Conservation (phyloP, 2,113 vertebrate species). For the Anhinga anhinga region DNA sequence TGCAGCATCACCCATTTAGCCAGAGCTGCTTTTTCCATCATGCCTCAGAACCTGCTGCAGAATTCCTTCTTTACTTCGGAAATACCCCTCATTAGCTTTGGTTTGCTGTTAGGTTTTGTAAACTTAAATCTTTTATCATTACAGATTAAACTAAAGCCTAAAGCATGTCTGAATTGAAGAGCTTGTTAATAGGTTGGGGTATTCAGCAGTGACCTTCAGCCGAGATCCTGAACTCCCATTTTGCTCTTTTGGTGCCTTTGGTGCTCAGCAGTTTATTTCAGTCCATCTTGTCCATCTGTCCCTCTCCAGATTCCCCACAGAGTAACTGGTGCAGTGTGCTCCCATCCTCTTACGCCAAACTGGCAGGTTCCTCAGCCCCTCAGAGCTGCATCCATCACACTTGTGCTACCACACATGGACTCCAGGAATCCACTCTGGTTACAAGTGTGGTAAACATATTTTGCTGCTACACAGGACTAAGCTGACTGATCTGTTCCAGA, state of each 20-base stretch:
- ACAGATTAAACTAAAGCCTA: not conserved
- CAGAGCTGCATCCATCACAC: not conserved
- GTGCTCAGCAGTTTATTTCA: not conserved
- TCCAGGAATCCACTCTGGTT: not conserved
- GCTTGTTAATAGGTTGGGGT: not conserved
- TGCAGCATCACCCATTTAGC: not conserved
- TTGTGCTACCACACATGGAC: fast-evolving
- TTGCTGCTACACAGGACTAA: not conserved
- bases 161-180: not conserved
- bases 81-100: too few species aligned
- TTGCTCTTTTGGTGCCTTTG: too few species aligned
- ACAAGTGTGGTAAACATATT: not conserved
- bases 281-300: not conserved
- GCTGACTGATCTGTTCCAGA: not conserved
- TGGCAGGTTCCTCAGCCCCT: not conserved
- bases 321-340: fast-evolving
- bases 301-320: too few species aligned
- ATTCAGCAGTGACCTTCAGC: not conserved
- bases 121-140: not conserved
- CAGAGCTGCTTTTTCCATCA: too few species aligned
- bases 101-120: not conserved
- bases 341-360: fast-evolving
- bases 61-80: too few species aligned
- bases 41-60: not conserved
- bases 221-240: fast-evolving